Base-by-base conservation (phyloP, 2,888 invertebrate genomes). In the Eristalis tenax region DNA sequence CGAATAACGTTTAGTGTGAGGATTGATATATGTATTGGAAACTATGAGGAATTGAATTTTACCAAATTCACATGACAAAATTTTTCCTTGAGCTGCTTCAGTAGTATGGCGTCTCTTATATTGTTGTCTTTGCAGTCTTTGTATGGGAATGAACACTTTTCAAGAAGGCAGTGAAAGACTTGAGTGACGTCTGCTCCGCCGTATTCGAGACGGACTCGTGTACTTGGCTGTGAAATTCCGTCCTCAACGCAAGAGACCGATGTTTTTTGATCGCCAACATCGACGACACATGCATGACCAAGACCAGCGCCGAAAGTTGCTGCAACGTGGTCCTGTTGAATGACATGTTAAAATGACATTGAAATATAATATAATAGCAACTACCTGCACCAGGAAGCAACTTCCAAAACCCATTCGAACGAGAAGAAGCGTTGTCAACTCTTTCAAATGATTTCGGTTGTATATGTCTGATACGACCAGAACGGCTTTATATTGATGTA, bases 241-340 rank as follows among this genome's bases (percentile, higher is more conserved):
- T 99, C 99, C 94, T 99, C 99, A 0, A 99, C 98, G 93, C 99
- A 99, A 1, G 98, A 98, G 23, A 99, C 96, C 0, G 98, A 97
- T 0, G 98, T 98, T 94, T 99, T 99, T 92, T 98, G 98, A 91
- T 98, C 98, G 0, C 99, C 99, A 71, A 99, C 96, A 92, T 99
- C 98, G 0, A 99, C 97, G 0, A 99, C 98, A 93, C 99, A 99
- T 0, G 98, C 98, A 90, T 96, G 97, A 66, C 96, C 95, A 18
- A 97, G 93, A 13, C 97, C 97, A 22, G 97, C 96, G 4, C 97
- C 97, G 93, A 97, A 97, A 13, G 97, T 96, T 8, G 97, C 96
- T 64, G 97, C 96, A 1, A 97, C 97, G 90, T 97, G 97, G 93
- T 97, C 97, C 95, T 93, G 91, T 0, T 91, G 13, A 38, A 0